Base-by-base conservation (phyloP, 2,797 vertebrate genomes). In the Falco biarmicus region DNA sequence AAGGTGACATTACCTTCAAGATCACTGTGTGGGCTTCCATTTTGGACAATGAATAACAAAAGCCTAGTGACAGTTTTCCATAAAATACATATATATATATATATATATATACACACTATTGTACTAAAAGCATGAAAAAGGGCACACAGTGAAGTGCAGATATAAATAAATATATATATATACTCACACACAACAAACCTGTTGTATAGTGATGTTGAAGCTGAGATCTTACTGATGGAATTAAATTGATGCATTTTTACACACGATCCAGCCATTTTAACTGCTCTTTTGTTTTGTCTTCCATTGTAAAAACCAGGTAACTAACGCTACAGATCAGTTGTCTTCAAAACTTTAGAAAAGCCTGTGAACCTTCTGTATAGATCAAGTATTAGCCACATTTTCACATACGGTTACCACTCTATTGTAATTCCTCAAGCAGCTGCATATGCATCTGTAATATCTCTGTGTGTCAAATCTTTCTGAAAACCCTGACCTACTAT, bases 181-280 rank as follows among this genome's bases (percentile, higher is more conserved):
- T 45, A 45, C 18, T 8, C 18, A 45, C 43, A 45, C 43, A 31
- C 34, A 65, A 2, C 12, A 17, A 48, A 31, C 6, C 43, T 45
- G 43, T 45, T 45, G 17, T 45, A 12, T 0, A 5, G 45, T 9
- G 17, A 64, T 16, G 45, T 21, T 45, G 18, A 10, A 43, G 0
- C 34, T 15, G 32, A 15, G 63, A 51, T 32, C 32, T 12, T 11
- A 24, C 64, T 14, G n/a, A 5, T 1, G 13, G 37, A 50, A 57
- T 6, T 77, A 66, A 56, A 50, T 3, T 0, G 0, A 32, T 29
- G 45, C 20, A 6, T 24, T 48, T 15, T 34, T 68, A 51, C 43
- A 28, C 18, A 3, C 0, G 9, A 50, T 10, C n/a, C 54, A 25
- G 4, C 24, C 51, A 19, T 3, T 18, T 70, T 2, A 65, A 68